Evolutionary conservation across 2,888 invertebrate genomes (phyloP).

Genomic region (Drosophila borealis): DNA sequence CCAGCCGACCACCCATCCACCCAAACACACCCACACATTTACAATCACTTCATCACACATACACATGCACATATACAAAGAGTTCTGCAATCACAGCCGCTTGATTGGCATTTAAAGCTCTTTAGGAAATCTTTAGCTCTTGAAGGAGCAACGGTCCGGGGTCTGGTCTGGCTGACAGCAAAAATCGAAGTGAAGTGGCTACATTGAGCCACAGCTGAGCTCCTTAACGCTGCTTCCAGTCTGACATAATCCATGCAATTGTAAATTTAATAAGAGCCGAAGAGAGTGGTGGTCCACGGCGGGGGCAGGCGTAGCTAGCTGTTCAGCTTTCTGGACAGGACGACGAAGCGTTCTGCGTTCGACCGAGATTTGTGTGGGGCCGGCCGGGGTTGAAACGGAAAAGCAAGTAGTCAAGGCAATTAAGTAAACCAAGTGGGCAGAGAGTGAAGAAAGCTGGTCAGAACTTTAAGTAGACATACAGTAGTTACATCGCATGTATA

Average conservation of each 20-base stretch:
- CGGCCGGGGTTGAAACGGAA: conserved; percentile 14
- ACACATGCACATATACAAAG: conserved; percentile 4
- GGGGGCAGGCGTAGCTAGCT: not conserved
- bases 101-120: conserved; percentile 80
- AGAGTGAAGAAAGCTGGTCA: not conserved
- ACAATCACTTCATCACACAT: conserved; percentile 12
- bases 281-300: conserved; percentile 9
- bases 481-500: not conserved
- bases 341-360: not conserved
- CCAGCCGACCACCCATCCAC: conserved; percentile 8
- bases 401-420: conserved; percentile 62
- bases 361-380: conserved; percentile 22
- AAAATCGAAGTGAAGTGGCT: conserved; percentile 77
- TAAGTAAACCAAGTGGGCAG: conserved; percentile 43
- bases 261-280: conserved; percentile 72
- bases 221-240: conserved; percentile 71
- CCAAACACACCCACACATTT: conserved; percentile 5
- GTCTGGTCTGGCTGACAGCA: conserved; percentile 58
- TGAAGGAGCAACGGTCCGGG: conserved; percentile 20
- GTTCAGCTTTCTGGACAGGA: conserved; percentile 9
- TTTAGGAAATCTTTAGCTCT: conserved; percentile 60
- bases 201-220: conserved; percentile 74
- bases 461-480: conserved; percentile 29
- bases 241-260: conserved; percentile 81
- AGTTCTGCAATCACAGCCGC: conserved; percentile 62